Base-by-base conservation (phyloP, 1,140 invertebrate species). In the Carposina sasakii region DNA sequence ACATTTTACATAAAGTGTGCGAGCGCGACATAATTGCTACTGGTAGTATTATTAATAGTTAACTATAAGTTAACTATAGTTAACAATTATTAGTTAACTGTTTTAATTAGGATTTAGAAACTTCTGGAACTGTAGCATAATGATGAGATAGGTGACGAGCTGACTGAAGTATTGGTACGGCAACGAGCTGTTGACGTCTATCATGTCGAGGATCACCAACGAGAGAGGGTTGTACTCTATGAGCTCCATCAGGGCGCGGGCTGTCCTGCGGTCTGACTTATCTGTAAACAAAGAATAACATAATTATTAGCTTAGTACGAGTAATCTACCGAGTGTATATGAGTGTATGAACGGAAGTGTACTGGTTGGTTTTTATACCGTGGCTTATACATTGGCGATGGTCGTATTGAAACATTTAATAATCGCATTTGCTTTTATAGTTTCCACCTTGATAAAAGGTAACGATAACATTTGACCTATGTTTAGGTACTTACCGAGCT, bases 61-160 rank as follows among this genome's bases (percentile, higher is more conserved):
- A n/a, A n/a, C n/a, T n/a, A n/a, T n/a, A n/a, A n/a, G n/a, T n/a
- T n/a, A n/a, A n/a, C n/a, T n/a, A n/a, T n/a, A n/a, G n/a, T n/a
- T n/a, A n/a, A n/a, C n/a, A n/a, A n/a, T n/a, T n/a, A n/a, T n/a
- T n/a, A n/a, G n/a, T n/a, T n/a, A n/a, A n/a, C n/a, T n/a, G n/a
- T n/a, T n/a, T n/a, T n/a, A n/a, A n/a, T n/a, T n/a, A n/a, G 60
- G 64, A 37, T 69, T 60, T 4, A 72, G 67, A 8, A 81, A 68
- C 58, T 78, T 81, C 41, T 77, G 63, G 31, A 81, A 78, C 40
- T 81, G 77, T 22, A 81, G 39, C 24, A 79, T 19, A 43, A 78
- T 78, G 23, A 81, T 73, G 5, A 81, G 63, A 37, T 81, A 81
- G 0, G 77, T 78, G 20, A 69, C 53, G 0, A 77, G 58, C 12